A percentile compares a stretch with the other conserved stretches of the same genome.
These are phyloP conservation scores for Athalia circularis DNA, from an alignment of 2,888 invertebrate genomes.

Conservation along the genomic window DNA sequence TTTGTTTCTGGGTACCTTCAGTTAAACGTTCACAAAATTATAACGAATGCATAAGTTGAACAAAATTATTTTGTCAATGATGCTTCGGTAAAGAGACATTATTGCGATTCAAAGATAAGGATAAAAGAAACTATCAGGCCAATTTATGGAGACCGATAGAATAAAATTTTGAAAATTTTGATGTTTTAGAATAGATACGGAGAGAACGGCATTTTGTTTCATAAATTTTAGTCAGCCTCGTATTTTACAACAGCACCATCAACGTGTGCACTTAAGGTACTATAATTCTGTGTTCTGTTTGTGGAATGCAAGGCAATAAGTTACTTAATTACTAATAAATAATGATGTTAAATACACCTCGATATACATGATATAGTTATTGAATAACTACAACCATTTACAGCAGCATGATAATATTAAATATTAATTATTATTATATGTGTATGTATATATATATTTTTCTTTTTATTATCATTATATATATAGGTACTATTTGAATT, in stretches of 20 bases:
- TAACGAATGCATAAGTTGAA: conserved; percentile 65
- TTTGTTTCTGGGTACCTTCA: neutral
- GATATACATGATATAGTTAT: conserved; percentile 68
- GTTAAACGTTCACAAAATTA: conserved; percentile 59
- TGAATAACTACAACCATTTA: conserved; percentile 71
- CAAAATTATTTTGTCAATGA: conserved; percentile 61
- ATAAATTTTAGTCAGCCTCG: conserved; percentile 29
- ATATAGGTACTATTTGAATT: conserved; percentile 42
- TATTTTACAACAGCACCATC: conserved; percentile 46
- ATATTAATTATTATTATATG: conserved; percentile 64
- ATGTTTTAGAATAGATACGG: neutral
- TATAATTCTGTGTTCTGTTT: conserved; percentile 47
- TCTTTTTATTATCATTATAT: conserved; percentile 49
- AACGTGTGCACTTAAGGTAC: conserved; percentile 46
- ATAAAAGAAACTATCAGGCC: too few species aligned
- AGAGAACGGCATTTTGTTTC: neutral
- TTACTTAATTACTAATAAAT: conserved; percentile 70
- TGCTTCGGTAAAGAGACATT: conserved; percentile 49
- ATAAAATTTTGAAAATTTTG: neutral
- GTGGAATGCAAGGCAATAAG: conserved; percentile 73
- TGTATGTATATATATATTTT: conserved; percentile 54
- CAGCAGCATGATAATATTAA: conserved; percentile 60
- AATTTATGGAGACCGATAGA: neutral
- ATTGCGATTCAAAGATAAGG: neutral
- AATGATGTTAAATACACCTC: conserved; percentile 66